Percentiles rank a stretch among this genome's conserved stretches.
Evolutionary conservation across 2,888 invertebrate species (phyloP).

Genomic region (Chymomyza caudatula): DNA sequence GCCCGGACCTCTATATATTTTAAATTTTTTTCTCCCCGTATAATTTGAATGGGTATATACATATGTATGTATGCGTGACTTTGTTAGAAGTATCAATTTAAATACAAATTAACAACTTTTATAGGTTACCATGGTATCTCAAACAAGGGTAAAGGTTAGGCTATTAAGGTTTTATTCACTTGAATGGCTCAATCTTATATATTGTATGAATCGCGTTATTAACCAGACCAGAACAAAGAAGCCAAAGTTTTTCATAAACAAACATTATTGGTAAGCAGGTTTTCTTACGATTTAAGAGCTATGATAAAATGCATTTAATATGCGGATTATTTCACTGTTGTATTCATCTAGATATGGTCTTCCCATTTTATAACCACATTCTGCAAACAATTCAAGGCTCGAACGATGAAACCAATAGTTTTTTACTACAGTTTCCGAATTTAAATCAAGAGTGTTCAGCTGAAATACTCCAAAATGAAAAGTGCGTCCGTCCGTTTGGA

Average conservation of each 20-base stretch:
- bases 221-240: too few species aligned
- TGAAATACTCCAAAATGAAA: constrained; percentile 92
- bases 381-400: constrained; percentile 82
- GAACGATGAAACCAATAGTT: constrained; percentile 90
- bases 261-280: neutral
- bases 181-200: too few species aligned
- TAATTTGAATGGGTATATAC: too few species aligned
- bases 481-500: constrained; percentile 87
- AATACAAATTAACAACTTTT: too few species aligned
- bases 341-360: constrained; percentile 85
- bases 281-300: constrained; percentile 75
- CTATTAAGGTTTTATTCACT: too few species aligned
- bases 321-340: constrained; percentile 87
- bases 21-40: too few species aligned
- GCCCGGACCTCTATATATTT: too few species aligned
- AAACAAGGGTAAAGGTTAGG: constrained; percentile 1
- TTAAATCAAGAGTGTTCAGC: constrained; percentile 87
- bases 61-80: too few species aligned
- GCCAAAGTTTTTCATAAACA: neutral
- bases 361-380: constrained; percentile 83
- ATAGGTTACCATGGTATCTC: constrained; percentile 42
- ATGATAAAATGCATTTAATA: constrained; percentile 88
- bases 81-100: too few species aligned
- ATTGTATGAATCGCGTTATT: too few species aligned
- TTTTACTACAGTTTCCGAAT: constrained; percentile 76